phyloP scores from a whole-genome alignment of 1,140 invertebrate genomes.

The Calliphora vicina region DNA sequence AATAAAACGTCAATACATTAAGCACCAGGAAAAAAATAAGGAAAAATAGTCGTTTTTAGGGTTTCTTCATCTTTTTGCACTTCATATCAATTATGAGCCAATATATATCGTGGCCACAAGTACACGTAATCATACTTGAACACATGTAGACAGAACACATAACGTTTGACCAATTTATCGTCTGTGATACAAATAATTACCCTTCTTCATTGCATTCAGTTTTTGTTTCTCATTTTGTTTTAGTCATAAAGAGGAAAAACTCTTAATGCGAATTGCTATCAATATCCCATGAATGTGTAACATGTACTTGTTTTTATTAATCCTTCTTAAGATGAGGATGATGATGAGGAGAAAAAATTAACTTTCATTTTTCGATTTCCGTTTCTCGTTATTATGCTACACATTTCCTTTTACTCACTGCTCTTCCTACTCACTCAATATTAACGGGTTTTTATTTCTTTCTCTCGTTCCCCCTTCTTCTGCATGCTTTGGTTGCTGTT shows the following conservation, averaged over 20 bases:
- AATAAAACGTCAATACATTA: background rate
- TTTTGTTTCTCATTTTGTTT: background rate
- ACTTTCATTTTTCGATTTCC: conserved; percentile 58
- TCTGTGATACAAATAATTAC: conserved; percentile 8
- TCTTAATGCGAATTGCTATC: background rate
- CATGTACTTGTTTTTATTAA: conserved; percentile 7
- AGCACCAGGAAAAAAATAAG: no score
- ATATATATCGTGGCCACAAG: background rate
- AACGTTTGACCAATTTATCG: background rate
- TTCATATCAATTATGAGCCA: conserved; percentile 1
- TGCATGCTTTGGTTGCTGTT: conserved; percentile 47
- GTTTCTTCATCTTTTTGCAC: background rate
- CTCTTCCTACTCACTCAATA: background rate
- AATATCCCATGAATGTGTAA: conserved; percentile 15
- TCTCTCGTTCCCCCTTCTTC: background rate
- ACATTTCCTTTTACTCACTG: background rate
- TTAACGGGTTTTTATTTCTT: background rate
- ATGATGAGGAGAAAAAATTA: background rate
- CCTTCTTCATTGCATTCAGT: background rate
- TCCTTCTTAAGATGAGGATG: background rate
- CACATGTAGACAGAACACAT: background rate
- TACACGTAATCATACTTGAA: background rate
- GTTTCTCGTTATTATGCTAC: conserved; percentile 30
- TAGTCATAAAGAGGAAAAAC: background rate
- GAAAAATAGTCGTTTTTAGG: background rate